Percentiles rank a stretch among this genome's conserved stretches.
Conservation (phyloP, 2,797 vertebrate species). For the Trematomus bernacchii region DNA sequence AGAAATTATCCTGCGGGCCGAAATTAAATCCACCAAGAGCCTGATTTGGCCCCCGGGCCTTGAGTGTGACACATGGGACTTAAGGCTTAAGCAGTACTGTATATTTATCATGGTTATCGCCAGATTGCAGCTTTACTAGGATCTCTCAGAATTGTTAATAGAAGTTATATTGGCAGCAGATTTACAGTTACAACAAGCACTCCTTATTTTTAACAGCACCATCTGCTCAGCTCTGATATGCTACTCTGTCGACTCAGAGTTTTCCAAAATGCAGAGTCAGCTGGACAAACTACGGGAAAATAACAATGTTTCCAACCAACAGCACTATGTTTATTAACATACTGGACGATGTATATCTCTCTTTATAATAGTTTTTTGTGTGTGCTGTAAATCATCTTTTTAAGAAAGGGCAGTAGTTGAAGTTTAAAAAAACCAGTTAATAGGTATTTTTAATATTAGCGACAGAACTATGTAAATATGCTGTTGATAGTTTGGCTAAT, state of each 20-base stretch:
- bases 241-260: slow-evolving; percentile 14
- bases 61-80: too few species aligned
- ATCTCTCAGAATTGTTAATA: not conserved
- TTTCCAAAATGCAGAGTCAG: not conserved
- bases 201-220: slow-evolving; percentile 19
- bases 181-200: slow-evolving; percentile 20
- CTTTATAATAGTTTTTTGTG: not conserved
- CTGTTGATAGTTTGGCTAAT: too few species aligned
- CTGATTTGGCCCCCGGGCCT: too few species aligned
- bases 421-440: too few species aligned
- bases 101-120: too few species aligned
- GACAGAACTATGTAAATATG: not conserved
- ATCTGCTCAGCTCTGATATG: slow-evolving; percentile 38
- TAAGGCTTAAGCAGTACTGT: too few species aligned
- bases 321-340: not conserved
- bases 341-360: not conserved
- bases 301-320: too few species aligned
- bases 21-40: too few species aligned
- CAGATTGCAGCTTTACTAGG: too few species aligned
- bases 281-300: slow-evolving; percentile 6
- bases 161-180: slow-evolving; percentile 1
- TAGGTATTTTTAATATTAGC: too few species aligned
- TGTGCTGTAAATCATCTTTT: not conserved
- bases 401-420: too few species aligned
- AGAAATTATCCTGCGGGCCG: too few species aligned